These are phyloP conservation scores for Maniola hyperantus DNA, from an alignment of 2,888 invertebrate genomes.

Conservation along the genomic window DNA sequence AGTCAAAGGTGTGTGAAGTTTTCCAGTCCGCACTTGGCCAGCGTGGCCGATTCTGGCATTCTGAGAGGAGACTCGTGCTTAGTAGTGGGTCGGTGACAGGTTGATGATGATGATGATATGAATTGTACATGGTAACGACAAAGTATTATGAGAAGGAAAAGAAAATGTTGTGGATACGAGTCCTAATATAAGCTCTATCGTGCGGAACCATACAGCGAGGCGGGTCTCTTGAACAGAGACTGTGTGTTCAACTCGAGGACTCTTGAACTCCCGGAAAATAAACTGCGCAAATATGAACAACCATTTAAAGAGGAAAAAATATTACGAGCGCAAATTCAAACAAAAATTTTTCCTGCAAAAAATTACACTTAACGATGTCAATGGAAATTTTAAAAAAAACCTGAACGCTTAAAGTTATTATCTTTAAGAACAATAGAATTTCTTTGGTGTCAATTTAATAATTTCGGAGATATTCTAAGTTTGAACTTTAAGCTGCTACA, in stretches of 20 bases:
- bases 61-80: too few relatives aligned
- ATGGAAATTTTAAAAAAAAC: background rate
- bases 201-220: constrained; percentile 47
- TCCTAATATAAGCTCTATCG: constrained; percentile 65
- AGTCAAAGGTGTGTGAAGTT: too few relatives aligned
- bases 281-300: constrained; percentile 71
- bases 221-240: constrained; percentile 65
- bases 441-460: too few relatives aligned
- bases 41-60: too few relatives aligned
- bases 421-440: too few relatives aligned
- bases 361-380: constrained; percentile 38
- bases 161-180: constrained; percentile 43
- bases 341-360: constrained; percentile 47
- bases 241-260: constrained; percentile 70
- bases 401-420: background rate
- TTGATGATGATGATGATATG: too few relatives aligned
- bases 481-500: too few relatives aligned
- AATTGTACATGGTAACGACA: too few relatives aligned
- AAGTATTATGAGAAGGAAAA: background rate
- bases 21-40: too few relatives aligned
- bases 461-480: too few relatives aligned
- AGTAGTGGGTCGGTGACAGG: too few relatives aligned
- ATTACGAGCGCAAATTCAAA: constrained; percentile 60
- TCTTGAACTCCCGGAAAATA: constrained; percentile 68
- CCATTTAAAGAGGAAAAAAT: constrained; percentile 60